Base-by-base conservation (phyloP, 2,113 vertebrate species). In the Eclectus roratus region DNA sequence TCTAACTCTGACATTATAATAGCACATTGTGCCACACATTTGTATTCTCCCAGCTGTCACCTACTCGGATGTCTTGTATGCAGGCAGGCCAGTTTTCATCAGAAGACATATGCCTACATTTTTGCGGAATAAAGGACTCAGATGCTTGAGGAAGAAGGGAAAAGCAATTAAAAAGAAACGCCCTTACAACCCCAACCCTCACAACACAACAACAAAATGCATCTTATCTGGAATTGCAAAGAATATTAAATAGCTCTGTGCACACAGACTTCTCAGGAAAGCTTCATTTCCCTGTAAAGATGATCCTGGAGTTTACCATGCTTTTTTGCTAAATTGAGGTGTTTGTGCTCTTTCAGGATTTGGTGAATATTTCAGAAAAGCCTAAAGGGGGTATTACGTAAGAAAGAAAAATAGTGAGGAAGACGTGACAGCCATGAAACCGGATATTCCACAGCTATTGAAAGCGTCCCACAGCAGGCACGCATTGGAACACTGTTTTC, bases 1-100 rank as follows among this genome's bases (percentile, higher is more conserved):
- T 86, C 43, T 13, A 53, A 11, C 17, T 70, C 35, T 92, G 77
- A 50, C 72, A 60, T 65, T 65, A 33, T 29, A 80, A 86, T 31
- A 58, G 28, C 49, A 73, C 44, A 31, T 66, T 37, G 44, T 83
- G 61, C 13, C 2, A 3, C 63, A 72, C 8, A 20, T 9, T 80
- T 69, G 33, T 91, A 60, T 47, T 92, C 56, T 81, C 52, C 39
- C 80, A 95, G 39, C 46, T 94, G 50, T 56, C 80, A 52, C 20
- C 1, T 0, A 39, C 64, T 73, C 5, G 0, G 23, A 64, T 60
- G 8, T 20, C 35, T 80, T 13, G 19, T 10, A 50, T 28, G 39
- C 13, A 50, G 11, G 13, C 33, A 91, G 77, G 31, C 16, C 35
- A 49, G 56, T 49, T 71, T 46, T 82, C 53, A 65, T 49, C 4